Conservation (phyloP, 1,140 invertebrate genomes). For the Orchesella cincta region DNA sequence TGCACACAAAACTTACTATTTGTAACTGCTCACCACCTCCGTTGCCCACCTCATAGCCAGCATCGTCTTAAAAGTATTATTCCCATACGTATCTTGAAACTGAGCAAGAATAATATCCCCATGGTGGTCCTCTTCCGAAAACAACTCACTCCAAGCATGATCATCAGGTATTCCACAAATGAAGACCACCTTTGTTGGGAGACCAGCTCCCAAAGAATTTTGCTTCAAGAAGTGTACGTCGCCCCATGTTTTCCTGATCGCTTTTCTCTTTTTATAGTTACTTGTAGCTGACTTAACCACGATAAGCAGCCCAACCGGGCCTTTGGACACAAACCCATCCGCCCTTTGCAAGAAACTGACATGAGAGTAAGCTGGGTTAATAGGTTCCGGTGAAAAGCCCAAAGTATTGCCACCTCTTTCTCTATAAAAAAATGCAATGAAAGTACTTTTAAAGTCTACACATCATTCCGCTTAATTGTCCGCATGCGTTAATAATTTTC, state of each 20-base stretch:
- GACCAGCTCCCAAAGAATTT: background rate
- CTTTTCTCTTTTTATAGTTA: slow-evolving; percentile 26
- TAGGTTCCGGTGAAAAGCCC: background rate
- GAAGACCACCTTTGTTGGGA: slow-evolving; percentile 38
- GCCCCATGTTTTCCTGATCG: slow-evolving; percentile 36
- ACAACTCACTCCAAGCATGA: slow-evolving; percentile 57
- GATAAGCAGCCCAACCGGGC: slow-evolving; percentile 25
- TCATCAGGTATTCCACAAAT: slow-evolving; percentile 12
- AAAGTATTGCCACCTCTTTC: background rate
- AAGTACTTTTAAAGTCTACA: no score
- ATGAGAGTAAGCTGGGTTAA: background rate
- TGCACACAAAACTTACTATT: no score
- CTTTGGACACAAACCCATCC: background rate
- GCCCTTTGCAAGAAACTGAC: background rate
- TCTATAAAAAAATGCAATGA: background rate
- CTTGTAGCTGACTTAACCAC: slow-evolving; percentile 28
- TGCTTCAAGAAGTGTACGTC: background rate
- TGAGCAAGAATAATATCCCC: slow-evolving; percentile 79
- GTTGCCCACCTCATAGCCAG: slow-evolving; percentile 81
- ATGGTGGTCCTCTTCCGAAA: slow-evolving; percentile 66
- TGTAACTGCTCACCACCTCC: slow-evolving; percentile 51
- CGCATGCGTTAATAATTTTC: background rate
- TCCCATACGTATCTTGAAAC: slow-evolving; percentile 82
- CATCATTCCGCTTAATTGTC: background rate
- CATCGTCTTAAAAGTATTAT: slow-evolving; percentile 91